These are phyloP conservation scores for Thunnus maccoyii DNA, from an alignment of 2,113 vertebrate genomes.

Conservation along the genomic window DNA sequence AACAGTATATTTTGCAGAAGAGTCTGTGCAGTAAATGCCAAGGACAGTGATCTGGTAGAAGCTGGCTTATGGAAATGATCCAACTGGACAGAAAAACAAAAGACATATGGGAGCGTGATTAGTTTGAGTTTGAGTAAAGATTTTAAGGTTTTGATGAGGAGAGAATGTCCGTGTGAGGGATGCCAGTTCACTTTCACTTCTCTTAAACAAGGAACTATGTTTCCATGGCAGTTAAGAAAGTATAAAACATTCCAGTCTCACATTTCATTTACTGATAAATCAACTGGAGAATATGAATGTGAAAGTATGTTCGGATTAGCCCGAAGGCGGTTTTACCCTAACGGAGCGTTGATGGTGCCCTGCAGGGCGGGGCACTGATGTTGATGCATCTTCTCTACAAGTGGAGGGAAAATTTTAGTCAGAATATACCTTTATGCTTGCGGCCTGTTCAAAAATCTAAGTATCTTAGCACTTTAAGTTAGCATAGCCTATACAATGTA, in stretches of 20 bases:
- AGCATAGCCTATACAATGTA: slow-evolving; percentile 67
- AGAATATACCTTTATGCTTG: slow-evolving; percentile 74
- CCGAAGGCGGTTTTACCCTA: slow-evolving; percentile 1
- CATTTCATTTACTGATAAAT: slow-evolving; percentile 31
- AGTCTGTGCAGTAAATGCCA: slow-evolving; percentile 31
- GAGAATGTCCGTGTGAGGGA: slow-evolving; percentile 6
- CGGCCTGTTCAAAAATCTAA: slow-evolving; percentile 64
- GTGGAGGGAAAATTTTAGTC: slow-evolving; percentile 30
- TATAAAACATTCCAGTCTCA: slow-evolving; percentile 69
- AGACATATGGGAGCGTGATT: not conserved
- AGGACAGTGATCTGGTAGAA: slow-evolving; percentile 27
- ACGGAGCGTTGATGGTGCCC: slow-evolving; percentile 52
- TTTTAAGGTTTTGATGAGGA: not conserved
- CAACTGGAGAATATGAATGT: slow-evolving; percentile 35
- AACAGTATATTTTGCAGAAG: slow-evolving; percentile 28
- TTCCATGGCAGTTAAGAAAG: slow-evolving; percentile 15
- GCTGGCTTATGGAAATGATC: slow-evolving; percentile 10
- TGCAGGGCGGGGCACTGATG: slow-evolving; percentile 74
- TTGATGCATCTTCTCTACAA: not conserved
- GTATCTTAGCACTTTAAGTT: slow-evolving; percentile 84
- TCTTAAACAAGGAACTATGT: slow-evolving; percentile 5
- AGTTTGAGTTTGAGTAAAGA: not conserved
- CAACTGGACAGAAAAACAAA: not conserved
- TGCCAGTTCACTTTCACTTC: slow-evolving; percentile 37
- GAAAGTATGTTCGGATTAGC: slow-evolving; percentile 16